A percentile compares a stretch with the other conserved stretches of the same genome.
These are phyloP conservation scores for Polyodon spathula DNA, from an alignment of 2,113 vertebrate genomes.

Conservation along the genomic window DNA sequence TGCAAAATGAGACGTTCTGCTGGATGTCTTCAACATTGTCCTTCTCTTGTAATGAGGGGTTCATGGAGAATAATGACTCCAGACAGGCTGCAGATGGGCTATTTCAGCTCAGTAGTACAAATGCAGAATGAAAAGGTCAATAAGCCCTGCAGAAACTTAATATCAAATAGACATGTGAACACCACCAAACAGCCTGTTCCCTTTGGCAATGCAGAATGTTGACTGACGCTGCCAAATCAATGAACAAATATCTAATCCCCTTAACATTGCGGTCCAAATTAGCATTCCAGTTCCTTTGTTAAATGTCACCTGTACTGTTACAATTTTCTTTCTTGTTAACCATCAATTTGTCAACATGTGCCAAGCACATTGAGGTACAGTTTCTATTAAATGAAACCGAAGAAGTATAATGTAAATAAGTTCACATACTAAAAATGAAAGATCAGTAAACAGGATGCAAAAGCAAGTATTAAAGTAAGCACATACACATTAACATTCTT, in stretches of 20 bases:
- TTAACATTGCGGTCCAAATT: constrained; percentile 24
- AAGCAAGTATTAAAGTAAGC: background rate
- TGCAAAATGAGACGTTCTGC: background rate
- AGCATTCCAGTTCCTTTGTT: constrained; percentile 30
- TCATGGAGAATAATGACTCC: constrained; percentile 36
- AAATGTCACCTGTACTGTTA: constrained; percentile 48
- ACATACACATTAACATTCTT: no score
- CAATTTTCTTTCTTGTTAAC: constrained; percentile 1
- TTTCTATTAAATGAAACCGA: background rate
- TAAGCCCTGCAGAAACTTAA: constrained; percentile 53
- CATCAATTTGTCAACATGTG: background rate
- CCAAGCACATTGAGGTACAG: background rate
- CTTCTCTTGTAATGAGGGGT: constrained; percentile 31
- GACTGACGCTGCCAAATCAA: constrained; percentile 49
- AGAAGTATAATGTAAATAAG: background rate
- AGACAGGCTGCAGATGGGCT: constrained; percentile 37
- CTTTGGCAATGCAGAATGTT: constrained; percentile 43
- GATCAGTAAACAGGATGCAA: background rate
- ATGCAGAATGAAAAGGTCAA: constrained; percentile 58
- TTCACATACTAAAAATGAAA: background rate
- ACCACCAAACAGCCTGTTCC: constrained; percentile 52
- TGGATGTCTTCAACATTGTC: constrained; percentile 23
- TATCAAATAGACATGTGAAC: constrained; percentile 57
- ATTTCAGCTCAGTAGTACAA: constrained; percentile 36
- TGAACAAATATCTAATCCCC: constrained; percentile 48